Evolutionary conservation across 1,140 invertebrate genomes (phyloP), one percentile per base, ranked within the genome.

Genomic region (Diachasma alloeum): DNA sequence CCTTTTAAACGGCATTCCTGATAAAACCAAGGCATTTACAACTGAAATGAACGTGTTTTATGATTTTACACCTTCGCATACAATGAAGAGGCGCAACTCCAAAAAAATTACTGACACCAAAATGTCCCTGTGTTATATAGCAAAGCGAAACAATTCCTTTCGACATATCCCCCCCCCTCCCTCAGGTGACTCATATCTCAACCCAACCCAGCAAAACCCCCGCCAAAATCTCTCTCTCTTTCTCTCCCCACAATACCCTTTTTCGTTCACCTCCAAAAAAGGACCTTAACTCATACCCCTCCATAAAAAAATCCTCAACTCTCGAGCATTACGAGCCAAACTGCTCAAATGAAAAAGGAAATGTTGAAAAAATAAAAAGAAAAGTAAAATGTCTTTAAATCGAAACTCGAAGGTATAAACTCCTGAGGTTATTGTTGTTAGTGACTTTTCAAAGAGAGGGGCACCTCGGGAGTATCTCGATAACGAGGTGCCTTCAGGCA

Each of bases 381-480:
- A 63, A 63, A 63, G 5, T 8, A 63, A 63, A 63, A 26, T 63
- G 59, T 63, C 59, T 63, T 63, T 63, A 63, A 63, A 63, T 63
- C 59, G 59, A 63, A 26, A 63, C 22, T 26, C 24, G 24, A 26
- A 10, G 59, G 59, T 63, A 63, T 63, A 63, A 63, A 63, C 59
- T 63, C 59, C 59, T 31, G 59, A 63, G 59, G 59, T 63, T 63
- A 63, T 63, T 63, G 59, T 63, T 63, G 59, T 63, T 63, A 26
- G 59, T 63, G 59, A 63, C 59, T 63, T 63, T 63, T 63, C 22
- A 63, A 63, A 63, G 59, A 31, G 24, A 31, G 24, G 59, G 59
- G 67, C 8, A 39, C 26, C 67, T 19, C 31, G 11, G 39, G 67
- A 69, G 39, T 69, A 39, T 69, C 67, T 69, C 31, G 31, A 44